These are phyloP conservation scores for Lasiommata megera DNA, from an alignment of 2,888 invertebrate species.

Conservation along the genomic window DNA sequence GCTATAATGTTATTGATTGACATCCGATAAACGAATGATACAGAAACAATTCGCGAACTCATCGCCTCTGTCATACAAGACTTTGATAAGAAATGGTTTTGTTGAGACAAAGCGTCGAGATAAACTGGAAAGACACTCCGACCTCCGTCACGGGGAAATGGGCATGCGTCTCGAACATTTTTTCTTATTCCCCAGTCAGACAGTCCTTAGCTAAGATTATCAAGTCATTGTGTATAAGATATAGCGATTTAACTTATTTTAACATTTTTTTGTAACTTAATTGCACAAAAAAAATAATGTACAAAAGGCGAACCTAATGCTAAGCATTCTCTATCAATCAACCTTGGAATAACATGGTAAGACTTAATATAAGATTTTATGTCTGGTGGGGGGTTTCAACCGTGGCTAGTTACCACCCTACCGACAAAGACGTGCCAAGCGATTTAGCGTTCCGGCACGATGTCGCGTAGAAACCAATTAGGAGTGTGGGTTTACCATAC, in stretches of 20 bases:
- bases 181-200: slow-evolving; percentile 46
- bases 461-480: no score
- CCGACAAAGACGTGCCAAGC: no score
- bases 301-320: no score
- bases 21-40: slow-evolving; percentile 13
- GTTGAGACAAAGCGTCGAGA: slow-evolving; percentile 11
- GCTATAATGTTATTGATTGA: slow-evolving; percentile 6
- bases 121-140: slow-evolving; percentile 26
- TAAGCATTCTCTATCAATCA: no score
- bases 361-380: no score
- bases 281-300: no score
- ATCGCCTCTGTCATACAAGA: slow-evolving; percentile 20
- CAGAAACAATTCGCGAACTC: slow-evolving; percentile 15
- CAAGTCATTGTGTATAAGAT: slow-evolving; percentile 3
- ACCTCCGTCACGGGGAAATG: slow-evolving; percentile 35
- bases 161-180: slow-evolving; percentile 44
- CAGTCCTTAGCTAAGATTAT: slow-evolving; percentile 48
- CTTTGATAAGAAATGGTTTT: slow-evolving; percentile 26
- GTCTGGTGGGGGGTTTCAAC: no score
- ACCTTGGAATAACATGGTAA: no score
- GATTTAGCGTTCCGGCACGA: no score
- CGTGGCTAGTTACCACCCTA: no score
- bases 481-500: no score
- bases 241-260: slow-evolving; percentile 15
- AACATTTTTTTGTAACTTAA: background rate